Conservation (phyloP, 1,140 invertebrate genomes). For the Episyrphus balteatus region DNA sequence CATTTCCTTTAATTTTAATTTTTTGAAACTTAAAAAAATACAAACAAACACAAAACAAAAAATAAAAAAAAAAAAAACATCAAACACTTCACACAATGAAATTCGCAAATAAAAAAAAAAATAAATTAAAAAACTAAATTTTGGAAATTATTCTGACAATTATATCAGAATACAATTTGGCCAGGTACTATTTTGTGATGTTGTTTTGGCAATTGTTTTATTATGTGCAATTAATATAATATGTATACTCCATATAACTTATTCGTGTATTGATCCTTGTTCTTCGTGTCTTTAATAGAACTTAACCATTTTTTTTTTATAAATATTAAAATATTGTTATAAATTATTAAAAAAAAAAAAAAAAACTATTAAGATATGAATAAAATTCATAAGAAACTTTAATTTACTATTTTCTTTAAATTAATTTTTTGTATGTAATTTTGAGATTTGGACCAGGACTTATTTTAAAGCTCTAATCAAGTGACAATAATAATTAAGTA, state of each 20-base stretch:
- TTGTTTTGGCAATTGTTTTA: conserved; percentile 51
- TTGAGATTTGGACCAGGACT: not conserved
- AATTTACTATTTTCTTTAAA: not conserved
- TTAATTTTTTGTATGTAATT: not conserved
- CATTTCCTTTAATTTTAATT: not conserved
- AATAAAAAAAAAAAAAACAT: conserved; percentile 24
- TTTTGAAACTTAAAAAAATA: not conserved
- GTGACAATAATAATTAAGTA: no score
- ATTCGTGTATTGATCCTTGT: conserved; percentile 24
- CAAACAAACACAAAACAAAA: conserved; percentile 5
- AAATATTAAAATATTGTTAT: not conserved
- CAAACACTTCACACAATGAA: conserved; percentile 12
- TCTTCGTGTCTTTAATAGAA: conserved; percentile 6
- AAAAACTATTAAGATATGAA: not conserved
- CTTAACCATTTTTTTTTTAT: not conserved
- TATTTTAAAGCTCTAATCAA: no score
- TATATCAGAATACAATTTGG: conserved; percentile 51
- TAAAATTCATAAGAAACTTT: not conserved
- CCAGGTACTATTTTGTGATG: conserved; percentile 60
- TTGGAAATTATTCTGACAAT: conserved; percentile 18
- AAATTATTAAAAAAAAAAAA: not conserved
- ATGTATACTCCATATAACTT: conserved; percentile 48
- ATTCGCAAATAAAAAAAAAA: conserved; percentile 11
- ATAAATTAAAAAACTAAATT: conserved; percentile 15
- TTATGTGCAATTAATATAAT: conserved; percentile 51